phyloP scores from a whole-genome alignment of 2,113 vertebrate species.

The Erythrocercus mccallii region DNA sequence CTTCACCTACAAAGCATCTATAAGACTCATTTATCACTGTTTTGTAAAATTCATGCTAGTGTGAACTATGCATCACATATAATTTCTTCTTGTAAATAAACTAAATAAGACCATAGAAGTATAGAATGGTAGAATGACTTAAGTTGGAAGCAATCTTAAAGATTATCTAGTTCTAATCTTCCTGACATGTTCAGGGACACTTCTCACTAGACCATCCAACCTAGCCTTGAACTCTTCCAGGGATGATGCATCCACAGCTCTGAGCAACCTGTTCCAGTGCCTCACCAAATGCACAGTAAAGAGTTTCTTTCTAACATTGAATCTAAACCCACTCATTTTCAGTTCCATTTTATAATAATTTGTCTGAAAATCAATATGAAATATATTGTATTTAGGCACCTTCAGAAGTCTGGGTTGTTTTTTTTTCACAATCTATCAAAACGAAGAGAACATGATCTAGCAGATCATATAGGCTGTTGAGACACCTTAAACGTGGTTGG shows the following conservation, averaged over 20 bases:
- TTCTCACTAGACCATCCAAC: not conserved
- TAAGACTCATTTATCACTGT: not conserved
- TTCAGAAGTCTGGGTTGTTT: not conserved
- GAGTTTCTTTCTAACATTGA: not conserved
- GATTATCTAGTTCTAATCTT: not conserved
- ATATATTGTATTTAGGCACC: not conserved
- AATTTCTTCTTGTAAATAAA: not conserved
- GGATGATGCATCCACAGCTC: not conserved
- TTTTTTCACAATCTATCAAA: not conserved
- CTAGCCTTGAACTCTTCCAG: fast-evolving
- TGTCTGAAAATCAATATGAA: not conserved
- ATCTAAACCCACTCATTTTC: not conserved
- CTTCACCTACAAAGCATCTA: not conserved
- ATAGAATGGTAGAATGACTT: not conserved
- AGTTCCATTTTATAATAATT: not conserved
- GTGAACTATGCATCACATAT: not conserved
- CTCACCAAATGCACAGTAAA: not conserved
- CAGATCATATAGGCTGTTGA: not conserved
- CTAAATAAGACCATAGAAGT: not conserved
- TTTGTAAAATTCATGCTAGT: not conserved
- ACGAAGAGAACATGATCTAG: not conserved
- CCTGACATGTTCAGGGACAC: not conserved
- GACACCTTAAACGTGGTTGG: fast-evolving
- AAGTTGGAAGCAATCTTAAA: not conserved
- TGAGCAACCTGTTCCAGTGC: not conserved